Evolutionary conservation across 1,140 invertebrate genomes (phyloP).

Genomic region (Littorina saxatilis): DNA sequence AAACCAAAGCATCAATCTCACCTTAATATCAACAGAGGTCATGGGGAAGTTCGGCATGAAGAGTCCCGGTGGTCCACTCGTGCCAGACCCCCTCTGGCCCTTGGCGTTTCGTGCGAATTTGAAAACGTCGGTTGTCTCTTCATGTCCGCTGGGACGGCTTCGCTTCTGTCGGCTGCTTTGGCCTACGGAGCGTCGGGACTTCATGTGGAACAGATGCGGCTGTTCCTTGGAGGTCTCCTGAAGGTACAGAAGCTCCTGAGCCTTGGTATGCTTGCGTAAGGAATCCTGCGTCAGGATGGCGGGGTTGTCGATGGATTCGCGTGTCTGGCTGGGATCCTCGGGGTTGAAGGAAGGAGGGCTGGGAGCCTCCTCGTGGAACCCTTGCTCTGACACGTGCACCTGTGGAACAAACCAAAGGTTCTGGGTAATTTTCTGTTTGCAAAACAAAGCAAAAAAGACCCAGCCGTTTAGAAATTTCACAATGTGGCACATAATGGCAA

Average conservation of each 20-base stretch:
- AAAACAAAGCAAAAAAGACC: too few relatives aligned
- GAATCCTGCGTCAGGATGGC: constrained; percentile 61
- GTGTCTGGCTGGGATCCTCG: constrained; percentile 8
- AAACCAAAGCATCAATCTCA: too few relatives aligned
- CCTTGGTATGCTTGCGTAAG: constrained; percentile 64
- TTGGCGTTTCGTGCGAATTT: constrained; percentile 27
- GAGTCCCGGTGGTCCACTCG: not conserved
- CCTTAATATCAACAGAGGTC: constrained; percentile 29
- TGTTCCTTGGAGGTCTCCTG: constrained; percentile 52
- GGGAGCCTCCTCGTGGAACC: constrained; percentile 46
- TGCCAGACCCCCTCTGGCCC: not conserved
- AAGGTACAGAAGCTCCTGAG: constrained; percentile 66
- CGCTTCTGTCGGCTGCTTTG: constrained; percentile 19
- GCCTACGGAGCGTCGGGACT: constrained; percentile 14
- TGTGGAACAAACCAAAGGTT: constrained; percentile 33
- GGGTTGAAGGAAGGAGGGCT: constrained; percentile 30
- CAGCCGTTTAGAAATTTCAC: too few relatives aligned
- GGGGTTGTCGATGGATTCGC: constrained; percentile 38
- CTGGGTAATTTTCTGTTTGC: not conserved
- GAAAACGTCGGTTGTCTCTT: constrained; percentile 31
- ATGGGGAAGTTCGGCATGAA: constrained; percentile 36
- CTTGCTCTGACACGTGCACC: constrained; percentile 70
- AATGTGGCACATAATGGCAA: too few relatives aligned
- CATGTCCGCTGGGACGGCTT: constrained; percentile 16
- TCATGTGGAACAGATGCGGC: constrained; percentile 42